Evolutionary conservation across 2,888 invertebrate species (phyloP).

Genomic region (Halictus quadricinctus): DNA sequence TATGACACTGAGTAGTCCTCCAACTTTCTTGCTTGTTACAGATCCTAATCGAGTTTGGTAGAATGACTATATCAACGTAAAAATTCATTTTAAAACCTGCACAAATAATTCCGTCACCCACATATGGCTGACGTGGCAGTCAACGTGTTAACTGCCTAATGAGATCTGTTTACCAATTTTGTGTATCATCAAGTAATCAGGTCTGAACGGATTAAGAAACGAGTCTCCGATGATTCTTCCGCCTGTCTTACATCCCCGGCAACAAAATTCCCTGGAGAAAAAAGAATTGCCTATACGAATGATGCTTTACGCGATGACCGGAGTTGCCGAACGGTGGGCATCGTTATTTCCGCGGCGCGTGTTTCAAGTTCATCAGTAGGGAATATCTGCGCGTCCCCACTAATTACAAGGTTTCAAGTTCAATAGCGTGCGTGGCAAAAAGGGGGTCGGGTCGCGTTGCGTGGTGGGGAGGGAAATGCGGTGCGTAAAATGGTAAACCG

Average conservation of each 20-base stretch:
- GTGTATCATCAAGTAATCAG: no score
- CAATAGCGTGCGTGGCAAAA: conserved; percentile 42
- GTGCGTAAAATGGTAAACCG: background rate
- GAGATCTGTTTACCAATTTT: no score
- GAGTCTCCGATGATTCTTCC: background rate
- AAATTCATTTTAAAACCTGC: no score
- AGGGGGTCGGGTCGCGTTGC: conserved; percentile 13
- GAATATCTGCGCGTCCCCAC: conserved; percentile 29
- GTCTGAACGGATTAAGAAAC: background rate
- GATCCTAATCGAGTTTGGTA: no score
- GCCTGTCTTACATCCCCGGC: no score
- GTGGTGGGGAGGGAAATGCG: background rate
- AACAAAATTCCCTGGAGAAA: background rate
- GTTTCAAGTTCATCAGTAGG: conserved; percentile 33
- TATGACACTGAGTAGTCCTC: no score
- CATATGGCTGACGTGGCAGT: no score
- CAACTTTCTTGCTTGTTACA: no score
- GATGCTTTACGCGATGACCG: background rate
- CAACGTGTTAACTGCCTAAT: no score
- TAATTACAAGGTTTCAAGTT: conserved; percentile 53
- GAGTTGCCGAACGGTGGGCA: conserved; percentile 1
- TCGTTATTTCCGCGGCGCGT: conserved; percentile 30
- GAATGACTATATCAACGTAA: no score
- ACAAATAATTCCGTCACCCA: no score
- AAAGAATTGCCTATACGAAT: background rate